phyloP scores from a whole-genome alignment of 2,113 vertebrate genomes.

The Heteronetta atricapilla region DNA sequence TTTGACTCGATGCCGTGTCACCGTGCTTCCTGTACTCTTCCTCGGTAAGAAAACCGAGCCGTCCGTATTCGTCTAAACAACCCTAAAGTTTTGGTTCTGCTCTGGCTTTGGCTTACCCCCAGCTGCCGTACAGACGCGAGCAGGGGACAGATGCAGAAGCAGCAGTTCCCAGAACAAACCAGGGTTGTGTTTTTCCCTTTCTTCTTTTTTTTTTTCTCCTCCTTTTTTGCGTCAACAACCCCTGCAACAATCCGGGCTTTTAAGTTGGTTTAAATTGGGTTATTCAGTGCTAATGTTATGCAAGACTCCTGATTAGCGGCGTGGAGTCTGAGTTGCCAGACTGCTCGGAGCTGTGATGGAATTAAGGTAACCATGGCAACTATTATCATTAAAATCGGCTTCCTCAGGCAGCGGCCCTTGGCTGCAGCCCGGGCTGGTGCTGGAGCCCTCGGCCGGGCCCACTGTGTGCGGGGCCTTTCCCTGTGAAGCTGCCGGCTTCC shows the following conservation, averaged over 20 bases:
- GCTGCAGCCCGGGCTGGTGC: too few species aligned
- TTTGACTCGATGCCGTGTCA: accelerated
- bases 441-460: background rate
- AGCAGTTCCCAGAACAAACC: background rate
- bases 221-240: background rate
- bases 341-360: background rate
- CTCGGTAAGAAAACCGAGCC: accelerated
- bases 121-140: background rate
- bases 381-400: constrained; percentile 52
- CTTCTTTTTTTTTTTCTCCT: accelerated
- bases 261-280: background rate
- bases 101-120: background rate
- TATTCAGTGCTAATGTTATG: constrained; percentile 30
- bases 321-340: background rate
- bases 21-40: background rate
- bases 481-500: accelerated
- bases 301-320: constrained; percentile 8
- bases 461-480: too few species aligned
- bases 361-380: constrained; percentile 71
- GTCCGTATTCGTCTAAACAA: accelerated
- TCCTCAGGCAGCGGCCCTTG: background rate
- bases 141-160: background rate
- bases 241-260: background rate
- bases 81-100: background rate
- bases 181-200: background rate